Conservation (phyloP, 1,140 invertebrate species). For the Asobara japonica region DNA sequence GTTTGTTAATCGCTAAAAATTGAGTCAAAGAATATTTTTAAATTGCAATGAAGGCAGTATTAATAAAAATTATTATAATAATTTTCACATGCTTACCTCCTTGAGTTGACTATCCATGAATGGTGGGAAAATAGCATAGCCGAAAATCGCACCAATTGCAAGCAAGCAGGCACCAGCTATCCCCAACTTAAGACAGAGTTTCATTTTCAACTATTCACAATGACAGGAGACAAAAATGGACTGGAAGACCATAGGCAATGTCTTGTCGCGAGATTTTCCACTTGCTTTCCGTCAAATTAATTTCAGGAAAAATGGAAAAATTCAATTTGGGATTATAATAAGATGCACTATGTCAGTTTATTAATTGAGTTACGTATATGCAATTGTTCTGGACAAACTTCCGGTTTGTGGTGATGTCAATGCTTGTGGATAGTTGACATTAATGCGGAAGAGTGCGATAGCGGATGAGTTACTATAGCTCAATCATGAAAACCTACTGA, state of each 20-base stretch:
- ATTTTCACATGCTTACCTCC: constrained; percentile 63
- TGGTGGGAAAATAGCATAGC: constrained; percentile 72
- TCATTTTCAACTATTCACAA: constrained; percentile 30
- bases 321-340: background rate
- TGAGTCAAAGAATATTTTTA: too few relatives aligned
- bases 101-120: constrained; percentile 72
- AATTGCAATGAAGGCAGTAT: too few relatives aligned
- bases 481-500: constrained; percentile 21
- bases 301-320: background rate
- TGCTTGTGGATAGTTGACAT: background rate
- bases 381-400: background rate
- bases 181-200: constrained; percentile 43
- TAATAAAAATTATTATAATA: background rate
- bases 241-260: too few relatives aligned
- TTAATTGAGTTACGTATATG: background rate
- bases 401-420: background rate
- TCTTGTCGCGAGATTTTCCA: too few relatives aligned
- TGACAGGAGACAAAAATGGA: background rate
- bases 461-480: background rate
- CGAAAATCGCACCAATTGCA: constrained; percentile 70
- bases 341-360: background rate
- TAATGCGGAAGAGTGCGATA: background rate
- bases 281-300: too few relatives aligned
- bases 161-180: constrained; percentile 61
- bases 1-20: too few relatives aligned